Conservation (phyloP, 1,140 invertebrate genomes). For the Ganaspis sp. region DNA sequence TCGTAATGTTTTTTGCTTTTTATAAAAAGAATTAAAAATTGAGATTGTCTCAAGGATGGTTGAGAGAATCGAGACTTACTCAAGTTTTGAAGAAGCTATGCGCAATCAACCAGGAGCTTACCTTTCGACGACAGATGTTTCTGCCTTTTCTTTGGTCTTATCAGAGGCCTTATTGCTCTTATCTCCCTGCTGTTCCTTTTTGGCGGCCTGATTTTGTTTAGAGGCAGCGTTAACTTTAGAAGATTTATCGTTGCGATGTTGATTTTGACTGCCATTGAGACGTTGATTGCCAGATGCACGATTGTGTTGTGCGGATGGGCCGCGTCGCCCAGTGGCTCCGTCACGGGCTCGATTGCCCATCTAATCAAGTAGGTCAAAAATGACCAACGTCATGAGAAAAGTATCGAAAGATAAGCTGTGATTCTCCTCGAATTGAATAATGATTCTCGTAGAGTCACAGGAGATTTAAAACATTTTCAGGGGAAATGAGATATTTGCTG, state of each 20-base stretch:
- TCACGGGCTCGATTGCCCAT: conserved; percentile 76
- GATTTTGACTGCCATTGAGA: conserved; percentile 76
- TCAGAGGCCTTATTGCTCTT: conserved; percentile 73
- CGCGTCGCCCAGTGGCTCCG: conserved; percentile 74
- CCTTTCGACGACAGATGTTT: conserved; percentile 73
- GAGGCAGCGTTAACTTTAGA: conserved; percentile 76
- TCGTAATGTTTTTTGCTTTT: conserved; percentile 33
- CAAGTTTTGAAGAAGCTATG: conserved; percentile 69
- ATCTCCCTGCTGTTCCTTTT: conserved; percentile 76
- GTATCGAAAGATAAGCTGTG: conserved; percentile 52
- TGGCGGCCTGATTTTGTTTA: conserved; percentile 76
- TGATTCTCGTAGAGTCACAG: conserved; percentile 56
- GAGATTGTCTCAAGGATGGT: conserved; percentile 48
- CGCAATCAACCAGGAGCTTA: conserved; percentile 72
- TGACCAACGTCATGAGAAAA: conserved; percentile 71
- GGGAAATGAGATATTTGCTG: background rate
- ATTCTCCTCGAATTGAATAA: conserved; percentile 60
- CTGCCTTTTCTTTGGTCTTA: conserved; percentile 74
- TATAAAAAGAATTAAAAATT: conserved; percentile 36
- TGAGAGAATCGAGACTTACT: conserved; percentile 61
- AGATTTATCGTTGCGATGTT: conserved; percentile 77
- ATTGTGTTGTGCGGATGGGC: conserved; percentile 74
- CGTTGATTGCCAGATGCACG: conserved; percentile 75
- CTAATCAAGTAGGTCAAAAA: conserved; percentile 72
- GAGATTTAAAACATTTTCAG: too few species aligned